These are phyloP conservation scores for Lydus trimaculatus DNA, from an alignment of 2,888 invertebrate genomes.

Conservation along the genomic window DNA sequence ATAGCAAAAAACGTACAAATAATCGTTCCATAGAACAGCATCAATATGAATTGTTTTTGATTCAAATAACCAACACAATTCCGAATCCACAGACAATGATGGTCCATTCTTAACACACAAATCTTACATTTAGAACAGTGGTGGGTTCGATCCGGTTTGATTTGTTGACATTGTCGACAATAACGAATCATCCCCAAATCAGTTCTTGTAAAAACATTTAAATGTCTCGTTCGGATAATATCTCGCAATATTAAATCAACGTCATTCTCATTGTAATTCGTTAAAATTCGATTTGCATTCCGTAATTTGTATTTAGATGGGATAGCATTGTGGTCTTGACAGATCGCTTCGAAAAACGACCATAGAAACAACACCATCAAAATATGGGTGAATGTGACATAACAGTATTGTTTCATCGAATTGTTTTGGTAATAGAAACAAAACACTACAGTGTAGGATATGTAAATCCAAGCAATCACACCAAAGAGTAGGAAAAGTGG, in stretches of 20 bases:
- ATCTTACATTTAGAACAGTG: constrained; percentile 48
- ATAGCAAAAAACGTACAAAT: constrained; percentile 34
- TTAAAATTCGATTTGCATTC: no score
- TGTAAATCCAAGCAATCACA: constrained; percentile 9
- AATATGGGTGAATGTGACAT: constrained; percentile 19
- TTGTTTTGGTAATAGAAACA: constrained; percentile 11
- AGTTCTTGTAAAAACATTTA: constrained; percentile 81
- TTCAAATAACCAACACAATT: constrained; percentile 50
- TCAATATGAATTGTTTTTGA: constrained; percentile 47
- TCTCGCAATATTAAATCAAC: constrained; percentile 31
- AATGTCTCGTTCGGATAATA: constrained; percentile 51
- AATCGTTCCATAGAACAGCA: constrained; percentile 40
- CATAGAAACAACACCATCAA: constrained; percentile 37
- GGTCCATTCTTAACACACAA: constrained; percentile 53
- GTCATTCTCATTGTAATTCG: constrained; percentile 19
- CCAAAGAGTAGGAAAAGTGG: constrained; percentile 9
- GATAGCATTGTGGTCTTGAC: constrained; percentile 27
- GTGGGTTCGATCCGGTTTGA: constrained; percentile 52
- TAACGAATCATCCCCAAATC: constrained; percentile 70
- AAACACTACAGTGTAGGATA: constrained; percentile 16
- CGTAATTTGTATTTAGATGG: constrained; percentile 39
- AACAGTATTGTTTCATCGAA: constrained; percentile 9
- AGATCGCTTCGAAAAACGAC: constrained; percentile 37
- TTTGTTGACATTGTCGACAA: constrained; percentile 44
- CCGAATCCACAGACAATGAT: constrained; percentile 52